Conservation (phyloP, 2,113 vertebrate species). For the Pygoscelis adeliae region DNA sequence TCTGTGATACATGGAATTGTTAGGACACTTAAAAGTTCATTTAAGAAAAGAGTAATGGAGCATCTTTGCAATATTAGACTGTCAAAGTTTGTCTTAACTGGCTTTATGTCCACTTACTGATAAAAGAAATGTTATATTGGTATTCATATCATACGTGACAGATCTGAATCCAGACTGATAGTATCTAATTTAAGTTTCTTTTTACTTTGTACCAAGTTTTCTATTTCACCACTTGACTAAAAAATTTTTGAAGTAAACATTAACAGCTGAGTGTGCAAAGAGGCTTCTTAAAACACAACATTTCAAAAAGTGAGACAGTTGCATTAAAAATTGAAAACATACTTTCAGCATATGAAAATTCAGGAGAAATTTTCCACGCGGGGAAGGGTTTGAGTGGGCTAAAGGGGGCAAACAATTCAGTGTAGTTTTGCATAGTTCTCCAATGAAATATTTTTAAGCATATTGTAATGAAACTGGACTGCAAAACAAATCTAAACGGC, state of each 20-base stretch:
- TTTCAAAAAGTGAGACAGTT: background rate
- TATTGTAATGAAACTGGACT: background rate
- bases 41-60: background rate
- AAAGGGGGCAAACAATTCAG: background rate
- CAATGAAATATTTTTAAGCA: background rate
- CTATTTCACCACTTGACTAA: background rate
- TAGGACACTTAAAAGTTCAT: background rate
- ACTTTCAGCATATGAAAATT: background rate
- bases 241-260: background rate
- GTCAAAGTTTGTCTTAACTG: background rate
- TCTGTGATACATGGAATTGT: background rate
- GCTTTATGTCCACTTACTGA: background rate
- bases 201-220: background rate
- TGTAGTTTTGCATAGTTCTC: background rate
- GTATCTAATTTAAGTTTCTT: background rate
- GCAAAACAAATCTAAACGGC: slow-evolving; percentile 1
- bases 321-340: slow-evolving; percentile 24
- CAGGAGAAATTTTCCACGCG: background rate
- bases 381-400: background rate
- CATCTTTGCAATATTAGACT: background rate
- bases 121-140: background rate
- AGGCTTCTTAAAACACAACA: background rate
- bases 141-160: accelerated
- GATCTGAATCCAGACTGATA: background rate
- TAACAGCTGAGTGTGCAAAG: background rate